Conservation (phyloP, 1,140 invertebrate species). For the Agrypnia vestita region DNA sequence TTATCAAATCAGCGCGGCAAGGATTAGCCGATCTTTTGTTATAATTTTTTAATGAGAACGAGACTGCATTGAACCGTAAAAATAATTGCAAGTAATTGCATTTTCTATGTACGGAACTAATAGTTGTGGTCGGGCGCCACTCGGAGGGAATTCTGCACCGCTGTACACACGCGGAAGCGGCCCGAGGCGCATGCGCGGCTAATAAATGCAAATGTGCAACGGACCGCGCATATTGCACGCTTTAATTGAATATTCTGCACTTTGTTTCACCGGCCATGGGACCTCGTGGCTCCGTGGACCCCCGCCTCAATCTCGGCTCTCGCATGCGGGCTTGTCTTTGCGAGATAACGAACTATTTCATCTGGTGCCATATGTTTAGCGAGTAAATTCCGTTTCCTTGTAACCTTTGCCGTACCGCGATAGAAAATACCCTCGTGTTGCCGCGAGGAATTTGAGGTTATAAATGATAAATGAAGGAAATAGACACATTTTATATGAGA, state of each 20-base stretch:
- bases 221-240: conserved; percentile 58
- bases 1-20: too few relatives aligned
- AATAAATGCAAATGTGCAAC: conserved; percentile 56
- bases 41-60: too few relatives aligned
- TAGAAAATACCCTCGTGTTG: too few relatives aligned
- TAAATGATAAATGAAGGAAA: too few relatives aligned
- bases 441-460: too few relatives aligned
- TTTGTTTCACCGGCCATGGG: conserved; percentile 51
- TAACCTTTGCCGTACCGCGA: too few relatives aligned
- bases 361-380: too few relatives aligned
- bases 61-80: background rate
- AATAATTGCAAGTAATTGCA: too few relatives aligned
- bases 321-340: conserved; percentile 12
- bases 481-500: too few relatives aligned
- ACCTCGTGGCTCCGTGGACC: background rate
- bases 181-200: conserved; percentile 39
- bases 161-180: conserved; percentile 48
- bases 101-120: too few relatives aligned
- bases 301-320: background rate
- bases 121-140: conserved; percentile 2
- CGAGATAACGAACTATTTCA: background rate
- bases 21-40: too few relatives aligned
- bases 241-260: conserved; percentile 41
- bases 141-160: background rate
- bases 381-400: too few relatives aligned